Percentiles rank a stretch among this genome's conserved stretches.
These are phyloP conservation scores for Clunio marinus DNA, from an alignment of 2,888 invertebrate species.

Conservation along the genomic window DNA sequence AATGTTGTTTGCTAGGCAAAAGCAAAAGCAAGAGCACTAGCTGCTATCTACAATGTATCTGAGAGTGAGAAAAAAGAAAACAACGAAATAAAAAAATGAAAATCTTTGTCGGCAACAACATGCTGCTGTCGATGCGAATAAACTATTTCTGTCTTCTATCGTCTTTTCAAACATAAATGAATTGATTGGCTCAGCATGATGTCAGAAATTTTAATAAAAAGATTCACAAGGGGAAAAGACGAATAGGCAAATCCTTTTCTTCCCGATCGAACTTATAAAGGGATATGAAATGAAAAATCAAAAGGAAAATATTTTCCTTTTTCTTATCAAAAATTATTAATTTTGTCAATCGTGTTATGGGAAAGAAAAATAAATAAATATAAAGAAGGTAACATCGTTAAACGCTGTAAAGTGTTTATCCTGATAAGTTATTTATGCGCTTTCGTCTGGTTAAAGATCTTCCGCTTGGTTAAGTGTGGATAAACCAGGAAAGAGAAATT, in stretches of 20 bases:
- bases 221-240: conserved; percentile 21
- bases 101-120: conserved; percentile 10
- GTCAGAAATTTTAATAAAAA: conserved; percentile 30
- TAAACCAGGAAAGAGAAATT: conserved; percentile 1
- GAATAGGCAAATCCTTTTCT: conserved; percentile 17
- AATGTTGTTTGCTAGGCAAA: neutral
- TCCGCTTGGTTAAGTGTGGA: neutral
- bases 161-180: conserved; percentile 28
- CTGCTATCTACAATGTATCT: neutral
- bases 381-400: conserved; percentile 14
- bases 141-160: conserved; percentile 7
- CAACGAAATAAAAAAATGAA: conserved; percentile 34
- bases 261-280: too few relatives aligned
- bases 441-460: conserved; percentile 23
- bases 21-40: too few relatives aligned
- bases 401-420: conserved; percentile 35
- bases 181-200: conserved; percentile 38
- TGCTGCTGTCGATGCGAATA: conserved; percentile 8
- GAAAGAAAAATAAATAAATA: too few relatives aligned
- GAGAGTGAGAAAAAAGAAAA: conserved; percentile 10
- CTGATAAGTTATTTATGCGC: conserved; percentile 33
- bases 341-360: neutral
- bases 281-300: neutral
- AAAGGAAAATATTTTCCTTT: neutral
- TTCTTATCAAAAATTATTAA: neutral